Percentiles rank a stretch among this genome's conserved stretches.
Evolutionary conservation across 2,113 vertebrate species (phyloP).

Genomic region (Strix uralensis): DNA sequence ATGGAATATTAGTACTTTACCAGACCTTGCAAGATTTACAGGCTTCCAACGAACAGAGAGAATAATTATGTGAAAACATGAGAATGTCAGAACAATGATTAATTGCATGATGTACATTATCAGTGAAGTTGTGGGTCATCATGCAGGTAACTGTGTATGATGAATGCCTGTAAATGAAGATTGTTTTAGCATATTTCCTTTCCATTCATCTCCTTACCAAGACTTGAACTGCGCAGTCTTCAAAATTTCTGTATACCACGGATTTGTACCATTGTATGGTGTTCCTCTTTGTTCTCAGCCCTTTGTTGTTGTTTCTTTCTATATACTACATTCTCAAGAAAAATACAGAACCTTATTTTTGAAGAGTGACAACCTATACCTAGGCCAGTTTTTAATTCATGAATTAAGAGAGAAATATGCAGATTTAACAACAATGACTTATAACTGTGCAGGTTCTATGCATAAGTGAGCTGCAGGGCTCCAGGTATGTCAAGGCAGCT

Average conservation of each 20-base stretch:
- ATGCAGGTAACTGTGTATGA: not conserved
- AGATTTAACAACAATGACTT: not conserved
- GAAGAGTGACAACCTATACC: not conserved
- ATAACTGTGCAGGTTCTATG: not conserved
- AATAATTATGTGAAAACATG: not conserved
- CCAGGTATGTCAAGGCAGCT: not conserved
- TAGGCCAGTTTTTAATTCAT: not conserved
- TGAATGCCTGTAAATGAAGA: not conserved
- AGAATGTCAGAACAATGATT: not conserved
- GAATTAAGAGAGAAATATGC: not conserved
- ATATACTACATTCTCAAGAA: not conserved
- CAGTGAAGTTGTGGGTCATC: not conserved
- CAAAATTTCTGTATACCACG: not conserved
- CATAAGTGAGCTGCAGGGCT: not conserved
- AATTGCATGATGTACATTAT: not conserved
- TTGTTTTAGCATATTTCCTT: not conserved
- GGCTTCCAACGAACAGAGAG: not conserved
- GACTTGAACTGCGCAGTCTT: not conserved
- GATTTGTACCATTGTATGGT: not conserved
- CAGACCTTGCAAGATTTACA: not conserved
- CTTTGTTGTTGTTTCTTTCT: not conserved
- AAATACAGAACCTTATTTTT: not conserved
- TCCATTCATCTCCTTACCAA: not conserved
- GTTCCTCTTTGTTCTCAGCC: not conserved
- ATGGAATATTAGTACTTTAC: not conserved